These are phyloP conservation scores for Siderastrea radians DNA, from an alignment of 92 coral and sea anemone species.

Conservation along the genomic window DNA sequence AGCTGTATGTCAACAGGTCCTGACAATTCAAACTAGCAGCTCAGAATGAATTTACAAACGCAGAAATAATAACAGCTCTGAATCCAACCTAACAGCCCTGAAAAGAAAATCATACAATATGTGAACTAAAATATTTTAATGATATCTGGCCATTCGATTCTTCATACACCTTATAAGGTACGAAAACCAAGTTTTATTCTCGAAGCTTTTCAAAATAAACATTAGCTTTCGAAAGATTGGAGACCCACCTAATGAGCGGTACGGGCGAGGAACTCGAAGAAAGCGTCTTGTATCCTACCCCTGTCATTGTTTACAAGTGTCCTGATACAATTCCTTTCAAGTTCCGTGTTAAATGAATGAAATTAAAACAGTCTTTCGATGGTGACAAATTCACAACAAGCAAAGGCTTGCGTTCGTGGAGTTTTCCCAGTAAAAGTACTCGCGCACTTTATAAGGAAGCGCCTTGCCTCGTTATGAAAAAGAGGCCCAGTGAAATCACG, in stretches of 20 bases:
- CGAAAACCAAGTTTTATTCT: not conserved
- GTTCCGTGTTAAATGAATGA: not conserved
- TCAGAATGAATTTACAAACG: no score
- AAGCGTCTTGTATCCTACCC: constrained; percentile 44
- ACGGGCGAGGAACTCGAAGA: constrained; percentile 49
- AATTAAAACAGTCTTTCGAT: not conserved
- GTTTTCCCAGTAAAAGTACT: constrained; percentile 51
- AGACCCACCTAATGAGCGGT: constrained; percentile 62
- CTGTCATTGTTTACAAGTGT: constrained; percentile 18
- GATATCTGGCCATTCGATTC: not conserved
- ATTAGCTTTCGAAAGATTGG: not conserved
- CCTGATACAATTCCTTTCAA: not conserved
- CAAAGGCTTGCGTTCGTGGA: not conserved
- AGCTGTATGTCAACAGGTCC: no score
- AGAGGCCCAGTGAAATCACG: constrained; percentile 36
- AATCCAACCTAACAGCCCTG: not conserved
- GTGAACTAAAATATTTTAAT: no score
- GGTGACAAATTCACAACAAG: not conserved
- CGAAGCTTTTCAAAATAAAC: not conserved
- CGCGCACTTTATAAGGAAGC: not conserved
- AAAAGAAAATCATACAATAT: not conserved
- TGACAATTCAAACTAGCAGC: no score
- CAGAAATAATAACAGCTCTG: not conserved
- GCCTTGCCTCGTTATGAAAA: constrained; percentile 27
- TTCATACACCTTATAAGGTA: not conserved